phyloP scores from a whole-genome alignment of 2,888 invertebrate genomes.

The Lucinisca nassula region DNA sequence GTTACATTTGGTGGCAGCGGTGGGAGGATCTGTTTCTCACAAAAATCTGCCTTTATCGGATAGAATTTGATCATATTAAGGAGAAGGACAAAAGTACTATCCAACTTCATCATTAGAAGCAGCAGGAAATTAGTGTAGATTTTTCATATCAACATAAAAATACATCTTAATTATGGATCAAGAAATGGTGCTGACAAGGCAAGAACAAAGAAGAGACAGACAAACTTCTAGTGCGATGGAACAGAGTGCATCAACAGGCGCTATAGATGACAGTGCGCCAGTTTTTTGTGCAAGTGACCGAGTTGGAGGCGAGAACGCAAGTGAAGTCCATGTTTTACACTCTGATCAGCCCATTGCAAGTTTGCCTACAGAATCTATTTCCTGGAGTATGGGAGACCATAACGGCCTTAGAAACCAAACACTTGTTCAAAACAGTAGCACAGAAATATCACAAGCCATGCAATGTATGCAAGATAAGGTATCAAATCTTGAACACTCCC shows the following conservation, averaged over 20 bases:
- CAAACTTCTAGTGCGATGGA: background rate
- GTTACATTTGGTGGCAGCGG: too few species aligned
- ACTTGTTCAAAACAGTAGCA: background rate
- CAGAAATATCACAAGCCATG: background rate
- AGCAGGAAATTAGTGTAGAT: too few species aligned
- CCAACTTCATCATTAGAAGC: too few species aligned
- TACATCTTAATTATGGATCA: background rate
- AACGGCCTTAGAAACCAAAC: background rate
- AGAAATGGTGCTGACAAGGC: background rate
- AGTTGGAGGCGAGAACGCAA: too few species aligned
- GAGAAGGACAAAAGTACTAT: too few species aligned
- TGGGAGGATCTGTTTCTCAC: too few species aligned
- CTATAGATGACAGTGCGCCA: background rate
- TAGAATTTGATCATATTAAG: too few species aligned
- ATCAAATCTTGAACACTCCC: background rate
- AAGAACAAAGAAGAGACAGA: background rate
- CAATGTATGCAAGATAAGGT: background rate
- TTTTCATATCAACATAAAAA: too few species aligned
- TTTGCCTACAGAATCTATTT: background rate
- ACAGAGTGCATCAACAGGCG: background rate
- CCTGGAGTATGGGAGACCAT: background rate
- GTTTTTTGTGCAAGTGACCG: background rate
- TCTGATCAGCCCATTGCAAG: background rate
- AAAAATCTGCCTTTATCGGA: too few species aligned
- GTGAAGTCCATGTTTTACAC: background rate